phyloP scores from a whole-genome alignment of 2,888 invertebrate genomes.

The Caenorhabditis doughertyi region DNA sequence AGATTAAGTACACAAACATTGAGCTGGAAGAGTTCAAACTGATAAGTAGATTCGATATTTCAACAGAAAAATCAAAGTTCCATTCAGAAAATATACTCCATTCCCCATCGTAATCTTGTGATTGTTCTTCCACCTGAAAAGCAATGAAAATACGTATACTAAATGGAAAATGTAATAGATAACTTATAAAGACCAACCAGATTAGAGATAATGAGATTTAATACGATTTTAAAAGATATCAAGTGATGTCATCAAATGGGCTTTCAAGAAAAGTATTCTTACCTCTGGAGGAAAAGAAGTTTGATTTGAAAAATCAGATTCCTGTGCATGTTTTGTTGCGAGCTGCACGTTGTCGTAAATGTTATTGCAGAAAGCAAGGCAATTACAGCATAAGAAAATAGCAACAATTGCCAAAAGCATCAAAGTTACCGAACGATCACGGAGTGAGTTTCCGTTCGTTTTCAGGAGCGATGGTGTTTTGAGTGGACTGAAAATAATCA shows the following conservation, averaged over 20 bases:
- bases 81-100: constrained; percentile 43
- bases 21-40: constrained; percentile 81
- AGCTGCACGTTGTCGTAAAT: constrained; percentile 78
- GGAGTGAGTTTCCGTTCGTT: constrained; percentile 73
- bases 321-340: constrained; percentile 50
- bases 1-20: constrained; percentile 81
- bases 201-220: constrained; percentile 13
- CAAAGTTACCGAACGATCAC: constrained; percentile 80
- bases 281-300: constrained; percentile 47
- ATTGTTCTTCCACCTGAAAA: constrained; percentile 45
- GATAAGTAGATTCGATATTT: constrained; percentile 81
- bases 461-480: constrained; percentile 71
- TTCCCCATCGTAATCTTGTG: constrained; percentile 15
- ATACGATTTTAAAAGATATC: constrained; percentile 4
- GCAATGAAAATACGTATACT: neutral
- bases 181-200: neutral
- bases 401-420: constrained; percentile 82
- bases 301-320: constrained; percentile 17
- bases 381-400: constrained; percentile 81
- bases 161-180: neutral
- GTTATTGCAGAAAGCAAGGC: constrained; percentile 82
- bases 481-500: constrained; percentile 67
- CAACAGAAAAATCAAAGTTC: constrained; percentile 74
- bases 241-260: constrained; percentile 1
- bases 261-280: constrained; percentile 9